Conservation (phyloP, 1,140 invertebrate genomes). For the Nautilus pompilius region DNA sequence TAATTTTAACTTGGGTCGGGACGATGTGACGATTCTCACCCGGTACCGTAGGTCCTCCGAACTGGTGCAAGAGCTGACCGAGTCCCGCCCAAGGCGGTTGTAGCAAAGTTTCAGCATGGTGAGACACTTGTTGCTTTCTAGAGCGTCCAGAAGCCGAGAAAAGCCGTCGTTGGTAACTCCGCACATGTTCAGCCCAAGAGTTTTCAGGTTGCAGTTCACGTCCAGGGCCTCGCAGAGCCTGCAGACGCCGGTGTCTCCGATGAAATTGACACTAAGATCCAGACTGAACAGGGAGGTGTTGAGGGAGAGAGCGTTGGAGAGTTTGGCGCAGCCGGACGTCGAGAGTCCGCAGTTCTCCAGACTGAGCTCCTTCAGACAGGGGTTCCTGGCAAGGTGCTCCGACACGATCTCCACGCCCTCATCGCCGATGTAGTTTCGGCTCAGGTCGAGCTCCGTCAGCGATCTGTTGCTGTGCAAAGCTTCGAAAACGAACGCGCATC, state of each 20-base stretch:
- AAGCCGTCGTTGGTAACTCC: constrained; percentile 50
- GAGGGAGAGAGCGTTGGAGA: constrained; percentile 37
- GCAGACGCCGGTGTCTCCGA: constrained; percentile 38
- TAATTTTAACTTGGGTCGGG: constrained; percentile 49
- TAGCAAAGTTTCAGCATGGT: constrained; percentile 42
- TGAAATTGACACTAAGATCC: constrained; percentile 47
- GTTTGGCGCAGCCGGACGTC: constrained; percentile 25
- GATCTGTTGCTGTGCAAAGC: constrained; percentile 30
- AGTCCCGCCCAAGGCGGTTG: constrained; percentile 38
- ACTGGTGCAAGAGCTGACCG: constrained; percentile 29
- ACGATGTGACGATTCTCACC: constrained; percentile 45
- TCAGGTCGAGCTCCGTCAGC: constrained; percentile 39
- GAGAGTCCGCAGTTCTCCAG: constrained; percentile 50
- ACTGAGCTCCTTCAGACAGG: constrained; percentile 35
- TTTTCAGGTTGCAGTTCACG: constrained; percentile 42
- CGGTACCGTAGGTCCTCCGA: constrained; percentile 43
- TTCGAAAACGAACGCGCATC: constrained; percentile 38
- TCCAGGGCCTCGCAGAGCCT: constrained; percentile 41
- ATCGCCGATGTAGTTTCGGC: constrained; percentile 42
- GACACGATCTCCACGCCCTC: constrained; percentile 37
- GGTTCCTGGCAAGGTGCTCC: constrained; percentile 34
- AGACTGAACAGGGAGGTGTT: constrained; percentile 41
- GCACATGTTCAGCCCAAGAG: constrained; percentile 50
- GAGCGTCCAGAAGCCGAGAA: constrained; percentile 39
- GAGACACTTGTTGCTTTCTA: constrained; percentile 41